Conservation (phyloP, 2,113 vertebrate species). For the Dicaeum eximium region DNA sequence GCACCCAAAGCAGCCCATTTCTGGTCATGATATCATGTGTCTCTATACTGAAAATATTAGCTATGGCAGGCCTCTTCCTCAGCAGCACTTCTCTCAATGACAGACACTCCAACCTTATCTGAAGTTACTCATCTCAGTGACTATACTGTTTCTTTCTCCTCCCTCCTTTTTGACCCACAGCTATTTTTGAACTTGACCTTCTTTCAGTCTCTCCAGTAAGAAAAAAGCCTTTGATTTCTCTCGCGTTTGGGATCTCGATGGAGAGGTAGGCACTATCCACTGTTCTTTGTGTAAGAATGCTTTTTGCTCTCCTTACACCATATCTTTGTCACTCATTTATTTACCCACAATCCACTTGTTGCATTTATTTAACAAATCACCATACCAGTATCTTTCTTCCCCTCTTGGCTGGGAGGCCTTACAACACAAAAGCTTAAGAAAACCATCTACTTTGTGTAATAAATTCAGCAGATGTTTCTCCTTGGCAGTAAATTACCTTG, state of each 20-base stretch:
- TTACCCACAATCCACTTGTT: background rate
- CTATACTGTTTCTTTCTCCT: background rate
- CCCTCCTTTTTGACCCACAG: conserved; percentile 1
- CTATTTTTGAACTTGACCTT: background rate
- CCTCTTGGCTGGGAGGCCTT: background rate
- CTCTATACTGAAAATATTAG: background rate
- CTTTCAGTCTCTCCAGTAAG: background rate
- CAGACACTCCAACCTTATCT: background rate
- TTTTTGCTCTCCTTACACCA: background rate
- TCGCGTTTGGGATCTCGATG: background rate
- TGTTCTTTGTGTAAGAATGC: background rate
- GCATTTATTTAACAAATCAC: background rate
- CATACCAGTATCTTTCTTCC: background rate
- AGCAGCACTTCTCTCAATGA: background rate
- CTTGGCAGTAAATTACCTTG: background rate
- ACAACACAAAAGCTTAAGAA: background rate
- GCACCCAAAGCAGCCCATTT: background rate
- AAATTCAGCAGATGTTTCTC: background rate
- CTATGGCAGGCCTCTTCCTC: background rate
- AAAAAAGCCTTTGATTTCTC: background rate
- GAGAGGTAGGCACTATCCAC: background rate
- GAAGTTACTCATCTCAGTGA: background rate
- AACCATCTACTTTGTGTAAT: background rate
- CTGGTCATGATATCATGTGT: background rate
- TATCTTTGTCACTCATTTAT: background rate